Base-by-base conservation (phyloP, 2,888 invertebrate species). In the Acleris emargana region DNA sequence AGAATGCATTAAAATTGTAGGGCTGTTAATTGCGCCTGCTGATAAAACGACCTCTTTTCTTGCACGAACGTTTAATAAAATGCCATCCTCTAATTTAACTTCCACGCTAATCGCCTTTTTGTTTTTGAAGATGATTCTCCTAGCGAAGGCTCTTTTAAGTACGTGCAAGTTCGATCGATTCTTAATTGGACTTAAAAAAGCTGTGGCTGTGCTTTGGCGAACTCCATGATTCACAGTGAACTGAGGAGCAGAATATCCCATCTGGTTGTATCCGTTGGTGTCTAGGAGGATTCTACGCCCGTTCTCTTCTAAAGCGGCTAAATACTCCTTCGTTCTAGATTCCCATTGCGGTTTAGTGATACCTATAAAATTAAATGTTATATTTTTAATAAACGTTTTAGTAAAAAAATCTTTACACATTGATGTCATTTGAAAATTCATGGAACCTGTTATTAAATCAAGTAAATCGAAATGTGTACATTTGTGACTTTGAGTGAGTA, bases 1-100 rank as follows among this genome's bases (percentile, higher is more conserved):
- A 38, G 68, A 68, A 1, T 62, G 32, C 68, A 68, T 68, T 20
- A 68, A 25, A 17, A 68, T 22, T 47, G 64, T 54, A 16, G 66
- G 66, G 17, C 55, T 59, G 18, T 58, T 60, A 38, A 62, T 63
- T 1, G 63, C 52, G 16, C 67, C 67, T n/a, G 67, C 63, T n/a
- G 63, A 63, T 38, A 67, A 20, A 22, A 68, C 59, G 0, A 68
- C 59, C 57, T 68, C 68, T 32, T 66, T 66, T 16, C 9, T 58
- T 3, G 51, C 68, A n/a, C 47, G 53, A 2, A 66, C 28, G 5
- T 43, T 58, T 2, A 66, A 53, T 0, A 62, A 22, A 18, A 38
- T 57, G 11, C 55, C 52, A 38, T 59, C 55, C 3, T 25, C 58
- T 18, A 68, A 20, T 49, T 66, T 62, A 2, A 62, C 62, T 61